phyloP scores from a whole-genome alignment of 2,797 vertebrate genomes.

The Pogoniulus pusillus region DNA sequence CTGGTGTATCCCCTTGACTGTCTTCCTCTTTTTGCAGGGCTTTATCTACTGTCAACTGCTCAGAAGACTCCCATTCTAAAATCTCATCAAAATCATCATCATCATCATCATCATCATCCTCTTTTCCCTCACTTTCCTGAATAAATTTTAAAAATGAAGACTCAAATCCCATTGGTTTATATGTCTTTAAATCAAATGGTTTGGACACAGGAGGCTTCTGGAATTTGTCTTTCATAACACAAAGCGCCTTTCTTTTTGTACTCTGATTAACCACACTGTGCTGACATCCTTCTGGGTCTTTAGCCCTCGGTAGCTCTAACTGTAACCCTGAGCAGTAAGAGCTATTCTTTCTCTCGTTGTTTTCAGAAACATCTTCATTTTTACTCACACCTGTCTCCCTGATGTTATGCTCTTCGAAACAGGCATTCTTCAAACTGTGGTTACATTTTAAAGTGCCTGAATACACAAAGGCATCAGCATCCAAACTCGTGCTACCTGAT shows the following conservation, averaged over 20 bases:
- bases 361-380: conserved; percentile 65
- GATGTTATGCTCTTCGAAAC: conserved; percentile 62
- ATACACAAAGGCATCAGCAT: conserved; percentile 56
- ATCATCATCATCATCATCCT: conserved; percentile 60
- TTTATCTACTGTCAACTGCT: conserved; percentile 64
- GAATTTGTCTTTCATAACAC: conserved; percentile 69
- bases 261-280: conserved; percentile 52
- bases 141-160: conserved; percentile 97
- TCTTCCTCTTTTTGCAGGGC: conserved; percentile 60
- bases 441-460: conserved; percentile 76
- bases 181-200: conserved; percentile 88
- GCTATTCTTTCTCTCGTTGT: conserved; percentile 68
- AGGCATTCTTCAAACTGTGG: conserved; percentile 66
- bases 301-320: conserved; percentile 85
- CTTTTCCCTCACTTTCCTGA: conserved; percentile 89
- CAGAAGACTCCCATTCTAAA: conserved; percentile 74
- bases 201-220: conserved; percentile 70
- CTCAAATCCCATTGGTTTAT: conserved; percentile 95
- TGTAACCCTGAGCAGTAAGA: conserved; percentile 70
- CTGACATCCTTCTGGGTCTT: conserved; percentile 79
- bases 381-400: conserved; percentile 51
- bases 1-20: conserved; percentile 68
- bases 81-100: conserved; percentile 60
- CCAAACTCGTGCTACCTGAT: conserved; percentile 19
- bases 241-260: conserved; percentile 60